Evolutionary conservation across 2,797 vertebrate genomes (phyloP), one percentile per base, ranked within the genome.

Genomic region (Antrozous pallidus): DNA sequence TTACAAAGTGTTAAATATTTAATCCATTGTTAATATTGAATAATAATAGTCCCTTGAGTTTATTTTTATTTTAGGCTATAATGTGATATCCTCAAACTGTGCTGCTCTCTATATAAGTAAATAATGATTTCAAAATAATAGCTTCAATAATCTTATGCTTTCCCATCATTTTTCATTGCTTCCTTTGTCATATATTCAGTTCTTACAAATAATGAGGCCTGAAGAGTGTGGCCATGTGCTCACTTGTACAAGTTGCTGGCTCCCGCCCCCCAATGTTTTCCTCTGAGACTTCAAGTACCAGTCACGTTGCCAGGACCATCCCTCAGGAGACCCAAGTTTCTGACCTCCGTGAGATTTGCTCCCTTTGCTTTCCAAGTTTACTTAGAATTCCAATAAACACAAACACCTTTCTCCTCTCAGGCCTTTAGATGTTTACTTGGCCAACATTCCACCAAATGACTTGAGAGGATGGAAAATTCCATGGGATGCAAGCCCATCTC

Each of bases 61-160:
- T 51, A 87, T 94, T 87, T 93, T 54, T 51, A 83, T 82, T 93
- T 54, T 71, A 79, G 83, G 33, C 69, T 54, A 80, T 13, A 10
- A 61, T n/a, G 54, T 45, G 17, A 71, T 82, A 91, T 31, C 26
- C 40, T 91, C 75, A 65, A 80, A 87, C 31, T 69, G 58, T 78
- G 73, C 20, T 65, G 63, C n/a, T 91, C 51, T 88, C 13, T 26
- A 40, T 28, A 4, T 69, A 90, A 78, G 31, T 86, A 85, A 75
- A 42, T 42, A 84, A 90, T 86, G 12, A 81, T 36, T 45, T 77
- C 7, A 54, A 33, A 61, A 58, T 40, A 4, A 65, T 78, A 87
- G 81, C 11, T 49, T 58, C 20, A 54, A 81, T 67, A 89, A 36
- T 65, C 26, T 36, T 69, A 42, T 18, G 14, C 14, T 80, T 89